Base-by-base conservation (phyloP, 2,113 vertebrate genomes). In the Acanthisitta chloris region DNA sequence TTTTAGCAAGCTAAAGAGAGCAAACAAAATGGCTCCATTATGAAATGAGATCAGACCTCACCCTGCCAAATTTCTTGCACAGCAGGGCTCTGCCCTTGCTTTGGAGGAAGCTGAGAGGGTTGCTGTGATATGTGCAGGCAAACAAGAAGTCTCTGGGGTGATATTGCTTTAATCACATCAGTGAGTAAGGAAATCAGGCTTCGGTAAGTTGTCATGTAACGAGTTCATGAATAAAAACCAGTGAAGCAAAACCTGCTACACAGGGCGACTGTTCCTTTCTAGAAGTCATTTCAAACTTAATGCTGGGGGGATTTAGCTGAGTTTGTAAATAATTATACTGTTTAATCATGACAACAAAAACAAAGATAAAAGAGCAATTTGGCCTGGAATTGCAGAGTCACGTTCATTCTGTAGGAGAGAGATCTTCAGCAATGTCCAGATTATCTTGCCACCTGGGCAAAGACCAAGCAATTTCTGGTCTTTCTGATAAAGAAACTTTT, bases 101-200 rank as follows among this genome's bases (percentile, higher is more conserved):
- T 58, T 61, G 77, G 62, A 92, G 54, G 38, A 61, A 83, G 71
- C 58, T 79, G 31, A 26, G 77, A 81, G 33, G 31, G 34, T 52
- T 71, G 61, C 4, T 3, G 36, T 55, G 64, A n/a, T 28, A 81
- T 1, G 6, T 45, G 25, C 45, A 88, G 48, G 33, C 69, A 76
- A 93, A 78, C 21, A 69, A 61, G 38, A 58, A 28, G 49, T 58
- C 74, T 76, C 73, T 0, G 6, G 65, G 40, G 51, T 86, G 51
- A 86, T 86, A 54, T 1, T 87, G 66, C 42, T 95, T 95, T 88
- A 88, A 77, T 94, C 92, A 94, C 10, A 17, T 93, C 74, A 86
- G 54, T n/a, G 43, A 72, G 52, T 81, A 95, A 61, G 82, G 90
- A 51, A 95, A 86, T 59, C 52, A 48, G 34, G 38, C 42, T 36